phyloP scores from a whole-genome alignment of 2,113 vertebrate species.

The Eublepharis macularius region DNA sequence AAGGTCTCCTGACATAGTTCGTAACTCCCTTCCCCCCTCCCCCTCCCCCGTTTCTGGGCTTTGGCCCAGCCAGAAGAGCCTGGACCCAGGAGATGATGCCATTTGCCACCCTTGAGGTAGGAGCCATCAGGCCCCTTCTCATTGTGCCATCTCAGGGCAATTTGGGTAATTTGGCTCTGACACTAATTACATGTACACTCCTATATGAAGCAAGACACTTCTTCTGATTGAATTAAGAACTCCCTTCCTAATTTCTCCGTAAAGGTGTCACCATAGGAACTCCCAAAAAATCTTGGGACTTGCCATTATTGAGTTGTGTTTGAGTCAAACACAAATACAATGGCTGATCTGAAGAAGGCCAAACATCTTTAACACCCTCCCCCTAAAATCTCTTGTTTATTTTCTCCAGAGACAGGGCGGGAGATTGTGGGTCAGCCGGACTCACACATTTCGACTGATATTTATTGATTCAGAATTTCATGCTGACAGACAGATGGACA shows the following conservation, averaged over 20 bases:
- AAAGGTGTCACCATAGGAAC: constrained; percentile 43
- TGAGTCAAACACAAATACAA: constrained; percentile 66
- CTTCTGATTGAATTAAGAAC: constrained; percentile 21
- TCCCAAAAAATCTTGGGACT: constrained; percentile 48
- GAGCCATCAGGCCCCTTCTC: too few relatives aligned
- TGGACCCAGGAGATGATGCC: too few relatives aligned
- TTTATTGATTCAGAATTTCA: constrained; percentile 80
- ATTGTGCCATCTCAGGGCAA: too few relatives aligned
- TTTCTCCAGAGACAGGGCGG: constrained; percentile 74
- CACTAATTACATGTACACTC: not conserved
- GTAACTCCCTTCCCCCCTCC: too few relatives aligned
- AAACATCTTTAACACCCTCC: constrained; percentile 51
- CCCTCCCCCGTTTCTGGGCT: too few relatives aligned
- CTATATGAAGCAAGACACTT: constrained; percentile 7
- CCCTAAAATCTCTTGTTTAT: constrained; percentile 68
- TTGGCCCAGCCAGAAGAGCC: too few relatives aligned
- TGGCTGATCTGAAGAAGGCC: constrained; percentile 62
- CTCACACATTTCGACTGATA: constrained; percentile 72
- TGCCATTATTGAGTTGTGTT: constrained; percentile 17
- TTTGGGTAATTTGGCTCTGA: not conserved
- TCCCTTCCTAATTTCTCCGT: constrained; percentile 38
- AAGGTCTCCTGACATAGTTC: too few relatives aligned
- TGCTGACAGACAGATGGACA: constrained; percentile 75
- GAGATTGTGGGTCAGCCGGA: constrained; percentile 66
- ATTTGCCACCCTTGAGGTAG: too few relatives aligned